Evolutionary conservation across 2,797 vertebrate species (phyloP).

Genomic region (Oreonectes daqikongensis): DNA sequence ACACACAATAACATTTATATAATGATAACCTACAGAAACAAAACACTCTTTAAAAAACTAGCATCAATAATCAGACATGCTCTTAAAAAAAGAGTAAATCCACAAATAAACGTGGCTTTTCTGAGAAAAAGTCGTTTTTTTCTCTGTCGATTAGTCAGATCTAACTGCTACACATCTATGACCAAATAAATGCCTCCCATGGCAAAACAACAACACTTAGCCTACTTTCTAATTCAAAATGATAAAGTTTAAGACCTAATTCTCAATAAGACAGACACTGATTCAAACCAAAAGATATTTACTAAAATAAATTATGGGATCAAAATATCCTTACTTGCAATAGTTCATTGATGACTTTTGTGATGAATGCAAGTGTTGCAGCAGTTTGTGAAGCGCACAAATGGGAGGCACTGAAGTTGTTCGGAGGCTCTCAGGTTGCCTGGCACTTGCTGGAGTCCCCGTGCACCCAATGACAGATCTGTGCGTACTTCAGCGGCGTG

Average conservation of each 20-base stretch:
- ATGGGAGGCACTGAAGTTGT: conserved; percentile 54
- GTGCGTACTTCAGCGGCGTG: conserved; percentile 93
- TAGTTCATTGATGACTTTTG: background rate
- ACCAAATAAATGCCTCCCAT: conserved; percentile 39
- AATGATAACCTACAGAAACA: conserved; percentile 42
- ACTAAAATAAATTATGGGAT: conserved; percentile 41
- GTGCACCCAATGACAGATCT: conserved; percentile 96
- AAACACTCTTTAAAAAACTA: conserved; percentile 33
- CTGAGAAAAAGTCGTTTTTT: conserved; percentile 60
- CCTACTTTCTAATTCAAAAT: conserved; percentile 31
- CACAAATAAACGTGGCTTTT: conserved; percentile 51
- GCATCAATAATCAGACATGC: conserved; percentile 52
- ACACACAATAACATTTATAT: conserved; percentile 28
- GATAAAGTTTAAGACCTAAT: conserved; percentile 1
- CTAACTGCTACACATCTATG: conserved; percentile 51
- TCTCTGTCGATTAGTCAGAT: conserved; percentile 56
- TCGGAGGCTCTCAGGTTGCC: conserved; percentile 72
- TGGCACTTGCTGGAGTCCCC: conserved; percentile 84
- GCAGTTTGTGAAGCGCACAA: conserved; percentile 34
- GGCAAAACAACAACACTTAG: conserved; percentile 51
- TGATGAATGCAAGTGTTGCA: background rate
- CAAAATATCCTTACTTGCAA: conserved; percentile 26
- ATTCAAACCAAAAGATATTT: conserved; percentile 23
- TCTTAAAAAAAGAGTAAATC: conserved; percentile 53
- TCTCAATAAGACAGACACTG: conserved; percentile 18